Percentiles rank a stretch among this genome's conserved stretches.
These are phyloP conservation scores for Lagorchestes hirsutus DNA, from an alignment of 2,797 vertebrate genomes.

Conservation along the genomic window DNA sequence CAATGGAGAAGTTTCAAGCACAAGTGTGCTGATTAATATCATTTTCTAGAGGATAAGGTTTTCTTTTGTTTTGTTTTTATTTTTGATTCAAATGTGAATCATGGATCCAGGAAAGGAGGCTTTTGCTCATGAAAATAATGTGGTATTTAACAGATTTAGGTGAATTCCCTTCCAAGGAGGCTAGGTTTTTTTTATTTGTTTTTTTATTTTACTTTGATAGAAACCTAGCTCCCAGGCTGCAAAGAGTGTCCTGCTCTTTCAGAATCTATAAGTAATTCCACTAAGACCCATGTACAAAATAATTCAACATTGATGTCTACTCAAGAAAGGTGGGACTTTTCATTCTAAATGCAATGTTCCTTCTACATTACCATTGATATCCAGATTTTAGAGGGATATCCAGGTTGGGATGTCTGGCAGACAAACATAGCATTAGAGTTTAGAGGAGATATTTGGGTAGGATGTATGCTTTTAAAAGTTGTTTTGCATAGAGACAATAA, in stretches of 20 bases:
- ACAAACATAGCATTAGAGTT: not conserved
- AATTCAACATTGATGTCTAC: not conserved
- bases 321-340: not conserved
- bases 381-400: not conserved
- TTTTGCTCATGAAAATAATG: not conserved
- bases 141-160: not conserved
- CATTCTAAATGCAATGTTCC: not conserved
- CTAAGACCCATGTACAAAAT: not conserved
- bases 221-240: not conserved
- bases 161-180: not conserved
- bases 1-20: not conserved
- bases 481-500: not conserved
- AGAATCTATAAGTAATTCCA: not conserved
- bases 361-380: not conserved
- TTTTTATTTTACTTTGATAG: not conserved
- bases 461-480: not conserved
- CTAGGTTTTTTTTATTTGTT: too few species aligned
- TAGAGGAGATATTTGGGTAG: not conserved
- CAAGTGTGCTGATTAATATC: not conserved
- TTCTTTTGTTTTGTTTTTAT: not conserved
- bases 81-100: not conserved
- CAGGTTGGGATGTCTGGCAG: not conserved
- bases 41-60: not conserved
- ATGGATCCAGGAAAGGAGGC: not conserved
- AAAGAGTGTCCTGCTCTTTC: not conserved